Evolutionary conservation across 2,888 invertebrate species (phyloP).

Genomic region (Athalia rosae): DNA sequence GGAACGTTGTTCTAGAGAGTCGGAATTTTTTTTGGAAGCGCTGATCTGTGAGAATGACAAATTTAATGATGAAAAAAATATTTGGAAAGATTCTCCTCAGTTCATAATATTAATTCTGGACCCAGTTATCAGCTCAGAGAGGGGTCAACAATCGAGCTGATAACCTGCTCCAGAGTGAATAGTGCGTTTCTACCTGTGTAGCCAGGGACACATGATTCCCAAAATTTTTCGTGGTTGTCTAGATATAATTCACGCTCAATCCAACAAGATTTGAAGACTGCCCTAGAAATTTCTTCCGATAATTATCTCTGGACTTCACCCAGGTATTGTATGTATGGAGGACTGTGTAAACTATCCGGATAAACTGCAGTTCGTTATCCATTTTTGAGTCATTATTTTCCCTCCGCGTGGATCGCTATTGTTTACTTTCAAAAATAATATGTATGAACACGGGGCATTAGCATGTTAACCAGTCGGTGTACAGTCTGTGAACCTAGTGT

Average conservation of each 20-base stretch:
- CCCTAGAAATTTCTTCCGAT: slow-evolving; percentile 60
- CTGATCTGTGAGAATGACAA: not conserved
- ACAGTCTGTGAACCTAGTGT: no score
- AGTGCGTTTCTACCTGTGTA: slow-evolving; percentile 6
- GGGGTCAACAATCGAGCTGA: not conserved
- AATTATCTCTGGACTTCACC: no score
- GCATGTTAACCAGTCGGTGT: no score
- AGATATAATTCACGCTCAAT: slow-evolving; percentile 59
- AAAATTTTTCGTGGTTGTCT: slow-evolving; percentile 8
- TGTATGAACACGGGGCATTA: not conserved
- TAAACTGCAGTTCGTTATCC: no score
- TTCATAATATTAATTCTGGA: not conserved
- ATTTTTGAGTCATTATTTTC: no score
- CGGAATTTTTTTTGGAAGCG: slow-evolving; percentile 42
- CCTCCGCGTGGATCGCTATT: no score
- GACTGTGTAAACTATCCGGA: no score
- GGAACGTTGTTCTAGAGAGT: slow-evolving; percentile 28
- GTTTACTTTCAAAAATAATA: not conserved
- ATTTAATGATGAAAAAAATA: slow-evolving; percentile 3
- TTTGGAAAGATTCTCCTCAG: not conserved
- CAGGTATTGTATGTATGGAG: no score
- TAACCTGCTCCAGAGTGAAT: not conserved
- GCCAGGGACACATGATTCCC: slow-evolving; percentile 19
- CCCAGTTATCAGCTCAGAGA: not conserved
- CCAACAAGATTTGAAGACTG: slow-evolving; percentile 68